A percentile compares a stretch with the other conserved stretches of the same genome.
Conservation (phyloP, 2,888 invertebrate genomes). For the Orthosia gothica region DNA sequence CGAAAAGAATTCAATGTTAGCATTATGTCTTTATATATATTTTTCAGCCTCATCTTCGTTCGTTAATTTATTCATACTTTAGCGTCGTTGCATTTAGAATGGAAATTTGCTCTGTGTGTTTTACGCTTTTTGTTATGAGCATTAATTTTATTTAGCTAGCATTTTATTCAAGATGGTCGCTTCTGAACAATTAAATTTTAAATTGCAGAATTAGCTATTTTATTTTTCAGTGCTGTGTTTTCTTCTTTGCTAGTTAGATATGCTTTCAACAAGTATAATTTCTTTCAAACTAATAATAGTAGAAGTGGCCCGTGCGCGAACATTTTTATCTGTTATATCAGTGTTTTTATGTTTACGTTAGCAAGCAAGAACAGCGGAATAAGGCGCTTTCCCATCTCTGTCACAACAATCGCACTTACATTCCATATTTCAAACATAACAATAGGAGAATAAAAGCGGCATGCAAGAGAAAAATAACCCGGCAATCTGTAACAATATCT, state of each 20-base stretch:
- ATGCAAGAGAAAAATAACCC: constrained; percentile 70
- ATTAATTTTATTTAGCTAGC: constrained; percentile 37
- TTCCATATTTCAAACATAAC: constrained; percentile 62
- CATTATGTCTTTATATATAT: constrained; percentile 24
- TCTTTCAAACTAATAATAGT: neutral
- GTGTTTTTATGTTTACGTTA: neutral
- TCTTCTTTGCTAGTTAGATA: constrained; percentile 10
- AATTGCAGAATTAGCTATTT: constrained; percentile 18
- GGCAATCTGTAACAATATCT: constrained; percentile 78
- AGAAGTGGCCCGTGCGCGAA: neutral
- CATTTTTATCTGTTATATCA: neutral
- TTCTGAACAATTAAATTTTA: constrained; percentile 18
- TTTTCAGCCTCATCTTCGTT: constrained; percentile 34
- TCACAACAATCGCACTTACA: constrained; percentile 50
- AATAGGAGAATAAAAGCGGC: constrained; percentile 58
- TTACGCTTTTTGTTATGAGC: constrained; percentile 39
- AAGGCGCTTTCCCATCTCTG: constrained; percentile 25
- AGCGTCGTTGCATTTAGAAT: constrained; percentile 56
- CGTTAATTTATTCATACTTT: constrained; percentile 58
- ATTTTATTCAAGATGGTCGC: constrained; percentile 37
- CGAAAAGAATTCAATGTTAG: constrained; percentile 53
- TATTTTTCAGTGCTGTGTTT: neutral
- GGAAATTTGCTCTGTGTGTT: constrained; percentile 47
- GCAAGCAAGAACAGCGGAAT: neutral
- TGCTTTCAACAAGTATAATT: neutral